Conservation (phyloP, 2,797 vertebrate species). For the Molossus alvarezi region DNA sequence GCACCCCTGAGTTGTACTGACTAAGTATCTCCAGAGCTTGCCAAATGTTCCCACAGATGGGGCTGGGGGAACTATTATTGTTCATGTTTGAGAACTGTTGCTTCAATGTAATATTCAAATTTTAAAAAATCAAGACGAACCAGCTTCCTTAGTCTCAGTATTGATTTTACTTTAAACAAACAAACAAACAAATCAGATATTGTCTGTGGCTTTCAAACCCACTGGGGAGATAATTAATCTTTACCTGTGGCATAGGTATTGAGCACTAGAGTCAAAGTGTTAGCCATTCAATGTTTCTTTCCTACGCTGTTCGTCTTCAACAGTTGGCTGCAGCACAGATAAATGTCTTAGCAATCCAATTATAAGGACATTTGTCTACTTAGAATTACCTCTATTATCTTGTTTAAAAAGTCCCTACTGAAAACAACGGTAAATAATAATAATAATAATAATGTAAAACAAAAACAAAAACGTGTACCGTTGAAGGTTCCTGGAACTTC, state of each 20-base stretch:
- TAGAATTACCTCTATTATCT: slow-evolving; percentile 18
- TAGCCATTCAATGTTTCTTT: neutral
- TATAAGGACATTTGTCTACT: neutral
- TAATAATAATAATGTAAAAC: neutral
- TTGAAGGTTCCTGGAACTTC: neutral
- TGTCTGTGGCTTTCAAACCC: neutral
- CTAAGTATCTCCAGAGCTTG: neutral
- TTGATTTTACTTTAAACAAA: slow-evolving; percentile 33
- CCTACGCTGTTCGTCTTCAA: neutral
- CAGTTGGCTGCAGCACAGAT: neutral
- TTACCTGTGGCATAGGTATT: neutral
- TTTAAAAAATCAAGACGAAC: neutral
- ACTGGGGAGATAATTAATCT: neutral
- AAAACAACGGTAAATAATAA: neutral
- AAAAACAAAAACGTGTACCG: neutral
- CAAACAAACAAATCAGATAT: neutral
- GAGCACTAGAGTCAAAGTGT: neutral
- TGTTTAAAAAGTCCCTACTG: neutral
- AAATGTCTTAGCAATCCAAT: neutral
- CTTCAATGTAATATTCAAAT: neutral
- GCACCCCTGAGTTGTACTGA: neutral
- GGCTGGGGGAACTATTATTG: neutral
- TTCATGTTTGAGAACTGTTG: neutral
- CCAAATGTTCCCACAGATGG: neutral
- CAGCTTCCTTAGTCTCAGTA: neutral